These are phyloP conservation scores for Torymus auratus DNA, from an alignment of 2,888 invertebrate genomes.

Conservation along the genomic window DNA sequence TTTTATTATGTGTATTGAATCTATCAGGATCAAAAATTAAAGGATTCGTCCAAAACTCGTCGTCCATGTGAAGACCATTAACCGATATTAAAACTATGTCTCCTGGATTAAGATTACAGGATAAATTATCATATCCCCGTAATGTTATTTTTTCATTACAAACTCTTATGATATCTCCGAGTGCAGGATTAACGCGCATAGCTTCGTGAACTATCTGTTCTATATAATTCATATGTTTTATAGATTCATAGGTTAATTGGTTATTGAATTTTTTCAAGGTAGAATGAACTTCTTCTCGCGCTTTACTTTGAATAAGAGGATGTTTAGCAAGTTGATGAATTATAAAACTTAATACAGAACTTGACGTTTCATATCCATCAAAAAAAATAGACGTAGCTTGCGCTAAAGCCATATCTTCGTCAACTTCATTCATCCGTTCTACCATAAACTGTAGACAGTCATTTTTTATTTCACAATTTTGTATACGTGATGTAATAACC, in stretches of 20 bases:
- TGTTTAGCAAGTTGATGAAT: slow-evolving; percentile 76
- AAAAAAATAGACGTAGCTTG: slow-evolving; percentile 78
- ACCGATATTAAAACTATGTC: slow-evolving; percentile 59
- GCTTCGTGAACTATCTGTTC: slow-evolving; percentile 76
- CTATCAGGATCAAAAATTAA: slow-evolving; percentile 67
- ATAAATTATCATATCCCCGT: slow-evolving; percentile 65
- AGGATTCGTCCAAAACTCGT: slow-evolving; percentile 65
- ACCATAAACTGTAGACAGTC: slow-evolving; percentile 74
- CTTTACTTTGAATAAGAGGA: slow-evolving; percentile 76
- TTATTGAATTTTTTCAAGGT: slow-evolving; percentile 71
- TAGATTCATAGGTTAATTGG: slow-evolving; percentile 75
- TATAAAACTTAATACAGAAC: slow-evolving; percentile 76
- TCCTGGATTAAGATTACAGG: slow-evolving; percentile 61
- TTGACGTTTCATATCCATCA: slow-evolving; percentile 79
- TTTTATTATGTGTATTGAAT: slow-evolving; percentile 61
- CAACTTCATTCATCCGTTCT: slow-evolving; percentile 63
- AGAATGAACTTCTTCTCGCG: slow-evolving; percentile 76
- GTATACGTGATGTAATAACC: slow-evolving; percentile 61
- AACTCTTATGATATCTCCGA: slow-evolving; percentile 56
- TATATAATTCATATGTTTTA: slow-evolving; percentile 78
- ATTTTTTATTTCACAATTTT: slow-evolving; percentile 66
- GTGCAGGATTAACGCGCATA: slow-evolving; percentile 58
- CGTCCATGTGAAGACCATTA: slow-evolving; percentile 62
- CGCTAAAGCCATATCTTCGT: slow-evolving; percentile 71
- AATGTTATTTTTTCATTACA: slow-evolving; percentile 63